These are phyloP conservation scores for Phalacrocorax brasilianus DNA, from an alignment of 2,113 vertebrate genomes.

Conservation along the genomic window DNA sequence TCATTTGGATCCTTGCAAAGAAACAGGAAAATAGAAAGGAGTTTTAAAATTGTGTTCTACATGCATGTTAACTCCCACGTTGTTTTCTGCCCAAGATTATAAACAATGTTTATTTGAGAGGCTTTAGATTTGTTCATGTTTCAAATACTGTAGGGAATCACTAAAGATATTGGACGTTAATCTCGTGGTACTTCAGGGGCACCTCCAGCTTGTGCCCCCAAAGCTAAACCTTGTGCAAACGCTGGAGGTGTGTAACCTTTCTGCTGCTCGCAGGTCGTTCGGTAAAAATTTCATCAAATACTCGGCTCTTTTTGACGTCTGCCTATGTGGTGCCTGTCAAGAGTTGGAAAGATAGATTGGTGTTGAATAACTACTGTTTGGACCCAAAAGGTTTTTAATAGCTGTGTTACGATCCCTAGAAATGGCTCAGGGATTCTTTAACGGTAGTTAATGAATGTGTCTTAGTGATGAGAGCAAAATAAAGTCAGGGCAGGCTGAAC, in stretches of 20 bases:
- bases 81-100: not conserved
- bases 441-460: not conserved
- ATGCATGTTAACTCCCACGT: not conserved
- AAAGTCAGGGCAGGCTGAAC: not conserved
- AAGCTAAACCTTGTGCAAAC: not conserved
- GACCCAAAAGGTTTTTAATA: not conserved
- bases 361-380: constrained; percentile 1
- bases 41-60: not conserved
- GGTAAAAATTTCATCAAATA: not conserved
- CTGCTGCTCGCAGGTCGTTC: not conserved
- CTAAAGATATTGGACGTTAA: not conserved
- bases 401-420: not conserved
- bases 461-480: not conserved
- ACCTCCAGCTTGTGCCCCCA: not conserved
- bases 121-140: not conserved
- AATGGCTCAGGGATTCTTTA: not conserved
- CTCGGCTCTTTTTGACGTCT: not conserved
- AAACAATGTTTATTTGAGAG: not conserved
- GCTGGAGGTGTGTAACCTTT: not conserved
- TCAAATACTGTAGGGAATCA: not conserved
- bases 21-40: not conserved
- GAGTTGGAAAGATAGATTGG: not conserved
- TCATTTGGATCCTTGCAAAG: constrained; percentile 38
- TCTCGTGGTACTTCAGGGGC: not conserved
- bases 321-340: not conserved